Evolutionary conservation across 1,140 invertebrate species (phyloP).

Genomic region (Chelonus insularis): DNA sequence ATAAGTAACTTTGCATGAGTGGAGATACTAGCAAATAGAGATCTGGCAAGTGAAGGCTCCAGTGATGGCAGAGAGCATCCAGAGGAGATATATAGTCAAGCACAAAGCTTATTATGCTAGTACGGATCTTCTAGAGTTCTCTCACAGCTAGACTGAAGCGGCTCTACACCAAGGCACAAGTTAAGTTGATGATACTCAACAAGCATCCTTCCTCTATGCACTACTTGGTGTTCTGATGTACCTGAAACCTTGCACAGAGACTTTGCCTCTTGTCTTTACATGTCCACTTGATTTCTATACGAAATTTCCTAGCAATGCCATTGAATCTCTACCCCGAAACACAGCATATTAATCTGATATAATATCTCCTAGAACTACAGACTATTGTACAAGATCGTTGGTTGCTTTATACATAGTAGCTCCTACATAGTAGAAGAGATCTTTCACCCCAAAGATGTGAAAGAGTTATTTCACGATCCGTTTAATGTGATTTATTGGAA

Average conservation of each 20-base stretch:
- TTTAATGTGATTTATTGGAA: constrained; percentile 2
- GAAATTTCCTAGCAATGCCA: too few species aligned
- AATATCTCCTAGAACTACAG: too few species aligned
- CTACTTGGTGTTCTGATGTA: constrained; percentile 33
- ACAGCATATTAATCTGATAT: too few species aligned
- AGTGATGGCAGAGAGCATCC: too few species aligned
- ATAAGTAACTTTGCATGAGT: too few species aligned
- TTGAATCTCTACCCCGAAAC: too few species aligned
- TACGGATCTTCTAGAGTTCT: constrained; percentile 30
- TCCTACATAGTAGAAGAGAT: neutral
- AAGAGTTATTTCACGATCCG: constrained; percentile 3
- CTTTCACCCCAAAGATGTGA: neutral
- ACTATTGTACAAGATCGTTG: too few species aligned
- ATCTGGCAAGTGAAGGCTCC: too few species aligned
- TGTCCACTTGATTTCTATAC: neutral
- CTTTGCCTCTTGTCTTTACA: constrained; percentile 5
- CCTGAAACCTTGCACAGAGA: neutral
- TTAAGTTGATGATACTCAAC: constrained; percentile 48
- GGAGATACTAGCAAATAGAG: too few species aligned
- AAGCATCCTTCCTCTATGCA: constrained; percentile 38
- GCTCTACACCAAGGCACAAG: constrained; percentile 34
- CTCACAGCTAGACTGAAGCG: neutral
- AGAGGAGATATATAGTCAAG: too few species aligned
- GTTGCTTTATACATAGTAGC: neutral
- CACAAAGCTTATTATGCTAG: constrained; percentile 51